Base-by-base conservation (phyloP, 2,888 invertebrate species). In the Dyspetes luteomarginatus region DNA sequence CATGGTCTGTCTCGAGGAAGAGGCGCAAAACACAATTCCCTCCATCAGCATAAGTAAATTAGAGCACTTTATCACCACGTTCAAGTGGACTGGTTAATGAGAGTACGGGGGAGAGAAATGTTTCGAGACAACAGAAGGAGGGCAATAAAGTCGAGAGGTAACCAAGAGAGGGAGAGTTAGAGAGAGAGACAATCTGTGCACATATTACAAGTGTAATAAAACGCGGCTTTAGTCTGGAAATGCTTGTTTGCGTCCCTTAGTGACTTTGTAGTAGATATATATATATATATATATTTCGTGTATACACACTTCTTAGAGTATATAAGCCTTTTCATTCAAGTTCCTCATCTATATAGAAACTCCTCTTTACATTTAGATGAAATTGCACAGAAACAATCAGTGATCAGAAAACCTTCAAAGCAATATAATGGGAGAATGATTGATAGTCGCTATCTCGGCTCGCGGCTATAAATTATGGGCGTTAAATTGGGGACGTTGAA, bases 131-230 rank as follows among this genome's bases (percentile, higher is more conserved):
- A 58, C 9, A 7, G 48, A 4, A 17, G 17, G 19, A n/a, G n/a
- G 48, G 17, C 7, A 15, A 48, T 48, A 48, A 48, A 45, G 17
- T 45, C 45, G 17, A 15, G 15, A 17, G 17, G 4, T 5, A 17
- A 58, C 1, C 30, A 17, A 26, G 26, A 17, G 56, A 58, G n/a
- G 26, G 9, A 17, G 15, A 56, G 15, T 12, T 0, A 28, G 28
- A 24, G 17, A 48, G 15, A 48, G 17, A 48, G 48, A 17, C 0
- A 24, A 52, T 15, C 26, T 5, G 48, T 7, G 0, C 24, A 58
- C 50, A 17, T 68, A 68, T 60, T 52, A 75, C 24, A 24, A 17
- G 43, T 50, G 58, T 50, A 52, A 75, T 68, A 60, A 60, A 75
- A 75, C 19, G 19, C 19, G 60, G 58, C 55, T 74, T 67, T 65